Conservation (phyloP, 1,140 invertebrate genomes). For the Pachypeltis micranthus region DNA sequence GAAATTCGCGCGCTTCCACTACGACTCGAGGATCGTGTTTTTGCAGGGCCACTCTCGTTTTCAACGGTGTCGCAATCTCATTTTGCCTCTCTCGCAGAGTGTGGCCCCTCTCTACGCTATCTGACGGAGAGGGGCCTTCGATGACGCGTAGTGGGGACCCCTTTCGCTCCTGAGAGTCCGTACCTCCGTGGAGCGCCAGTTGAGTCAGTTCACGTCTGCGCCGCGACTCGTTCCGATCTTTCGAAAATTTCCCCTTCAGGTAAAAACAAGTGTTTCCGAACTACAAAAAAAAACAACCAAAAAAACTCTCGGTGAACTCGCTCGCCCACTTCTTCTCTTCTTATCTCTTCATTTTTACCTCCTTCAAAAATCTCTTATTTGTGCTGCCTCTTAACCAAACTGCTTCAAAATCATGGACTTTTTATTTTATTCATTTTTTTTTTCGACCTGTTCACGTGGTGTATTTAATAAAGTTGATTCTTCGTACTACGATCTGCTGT, state of each 20-base stretch:
- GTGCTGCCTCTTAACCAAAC: conserved; percentile 4
- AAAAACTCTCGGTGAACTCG: too few species aligned
- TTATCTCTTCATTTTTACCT: neutral
- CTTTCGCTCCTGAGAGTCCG: neutral
- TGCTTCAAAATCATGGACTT: neutral
- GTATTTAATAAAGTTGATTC: neutral
- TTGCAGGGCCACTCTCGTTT: neutral
- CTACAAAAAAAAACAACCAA: too few species aligned
- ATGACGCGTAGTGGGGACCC: neutral
- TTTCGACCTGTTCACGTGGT: neutral
- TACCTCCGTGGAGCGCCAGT: neutral
- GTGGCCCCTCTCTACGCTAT: too few species aligned
- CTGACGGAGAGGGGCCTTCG: neutral
- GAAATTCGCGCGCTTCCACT: neutral
- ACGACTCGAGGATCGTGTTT: neutral
- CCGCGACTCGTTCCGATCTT: neutral
- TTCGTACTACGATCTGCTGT: neutral
- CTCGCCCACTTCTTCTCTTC: neutral
- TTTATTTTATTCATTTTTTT: neutral
- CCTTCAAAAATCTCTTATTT: neutral
- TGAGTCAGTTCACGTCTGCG: neutral
- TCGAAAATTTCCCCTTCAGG: neutral
- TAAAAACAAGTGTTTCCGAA: conserved; percentile 5
- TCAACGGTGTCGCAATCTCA: neutral
- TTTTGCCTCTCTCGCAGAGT: too few species aligned